Percentiles rank a stretch among this genome's conserved stretches.
phyloP scores from a whole-genome alignment of 2,797 vertebrate genomes.

The Muraenolepis orangiensis region DNA sequence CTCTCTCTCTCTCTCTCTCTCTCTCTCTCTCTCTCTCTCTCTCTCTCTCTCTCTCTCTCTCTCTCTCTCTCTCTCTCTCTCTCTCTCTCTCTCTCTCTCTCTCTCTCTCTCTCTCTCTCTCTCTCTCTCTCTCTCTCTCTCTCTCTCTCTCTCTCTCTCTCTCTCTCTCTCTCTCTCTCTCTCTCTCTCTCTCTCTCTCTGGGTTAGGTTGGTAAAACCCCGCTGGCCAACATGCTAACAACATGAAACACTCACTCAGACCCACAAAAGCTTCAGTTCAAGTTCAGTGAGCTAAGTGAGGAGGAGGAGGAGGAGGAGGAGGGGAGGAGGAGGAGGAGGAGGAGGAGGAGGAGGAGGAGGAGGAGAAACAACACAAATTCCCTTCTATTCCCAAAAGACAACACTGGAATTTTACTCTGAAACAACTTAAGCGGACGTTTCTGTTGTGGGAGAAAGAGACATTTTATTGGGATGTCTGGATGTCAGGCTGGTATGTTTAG shows the following conservation, averaged over 20 bases:
- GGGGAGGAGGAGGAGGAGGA: not conserved
- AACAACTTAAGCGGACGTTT: not conserved
- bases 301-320: too few relatives aligned
- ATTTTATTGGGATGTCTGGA: not conserved
- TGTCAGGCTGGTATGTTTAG: too few relatives aligned
- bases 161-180: not conserved
- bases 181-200: not conserved
- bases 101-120: not conserved
- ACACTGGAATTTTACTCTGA: not conserved
- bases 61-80: too few relatives aligned
- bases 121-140: too few relatives aligned
- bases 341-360: too few relatives aligned
- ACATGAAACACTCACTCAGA: not conserved
- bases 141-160: too few relatives aligned
- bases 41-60: not conserved
- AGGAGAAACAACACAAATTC: not conserved
- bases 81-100: not conserved
- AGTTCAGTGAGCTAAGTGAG: too few relatives aligned
- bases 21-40: not conserved
- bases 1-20: not conserved
- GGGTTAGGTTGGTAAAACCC: not conserved
- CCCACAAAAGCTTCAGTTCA: too few relatives aligned
- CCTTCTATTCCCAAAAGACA: not conserved
- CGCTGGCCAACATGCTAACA: not conserved
- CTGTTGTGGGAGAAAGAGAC: not conserved